Evolutionary conservation across 1,140 invertebrate species (phyloP).

Genomic region (Nephila pilipes): DNA sequence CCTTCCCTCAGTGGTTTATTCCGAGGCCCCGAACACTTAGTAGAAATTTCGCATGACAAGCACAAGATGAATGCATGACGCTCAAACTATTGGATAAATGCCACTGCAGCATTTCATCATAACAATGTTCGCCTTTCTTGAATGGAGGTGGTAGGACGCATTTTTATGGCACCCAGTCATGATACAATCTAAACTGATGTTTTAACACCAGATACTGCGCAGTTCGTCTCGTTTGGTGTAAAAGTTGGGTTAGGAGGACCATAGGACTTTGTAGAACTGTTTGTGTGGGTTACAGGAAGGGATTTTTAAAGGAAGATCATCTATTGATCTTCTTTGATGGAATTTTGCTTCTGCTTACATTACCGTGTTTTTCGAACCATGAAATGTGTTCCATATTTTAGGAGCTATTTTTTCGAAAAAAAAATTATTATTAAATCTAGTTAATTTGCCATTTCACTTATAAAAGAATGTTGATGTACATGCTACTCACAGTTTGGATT

Average conservation of each 20-base stretch:
- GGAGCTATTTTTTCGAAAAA: too few species aligned
- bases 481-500: too few species aligned
- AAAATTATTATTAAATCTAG: too few species aligned
- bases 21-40: not conserved
- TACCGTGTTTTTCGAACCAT: too few species aligned
- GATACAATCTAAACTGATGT: slow-evolving; percentile 78
- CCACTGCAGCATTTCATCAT: slow-evolving; percentile 36
- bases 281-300: too few species aligned
- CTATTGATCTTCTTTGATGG: too few species aligned
- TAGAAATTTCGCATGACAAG: slow-evolving; percentile 38
- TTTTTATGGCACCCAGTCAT: slow-evolving; percentile 64
- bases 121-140: slow-evolving; percentile 76
- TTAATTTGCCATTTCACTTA: too few species aligned
- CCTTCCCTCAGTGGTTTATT: not conserved
- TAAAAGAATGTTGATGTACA: too few species aligned
- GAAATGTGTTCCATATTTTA: too few species aligned
- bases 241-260: not conserved
- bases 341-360: too few species aligned
- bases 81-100: slow-evolving; percentile 76
- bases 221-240: not conserved
- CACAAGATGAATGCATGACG: slow-evolving; percentile 70
- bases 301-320: too few species aligned
- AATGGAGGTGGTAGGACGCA: slow-evolving; percentile 76
- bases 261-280: not conserved
- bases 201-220: not conserved